These are phyloP conservation scores for Zaprionus vittiger DNA, from an alignment of 1,140 invertebrate genomes.

Conservation along the genomic window DNA sequence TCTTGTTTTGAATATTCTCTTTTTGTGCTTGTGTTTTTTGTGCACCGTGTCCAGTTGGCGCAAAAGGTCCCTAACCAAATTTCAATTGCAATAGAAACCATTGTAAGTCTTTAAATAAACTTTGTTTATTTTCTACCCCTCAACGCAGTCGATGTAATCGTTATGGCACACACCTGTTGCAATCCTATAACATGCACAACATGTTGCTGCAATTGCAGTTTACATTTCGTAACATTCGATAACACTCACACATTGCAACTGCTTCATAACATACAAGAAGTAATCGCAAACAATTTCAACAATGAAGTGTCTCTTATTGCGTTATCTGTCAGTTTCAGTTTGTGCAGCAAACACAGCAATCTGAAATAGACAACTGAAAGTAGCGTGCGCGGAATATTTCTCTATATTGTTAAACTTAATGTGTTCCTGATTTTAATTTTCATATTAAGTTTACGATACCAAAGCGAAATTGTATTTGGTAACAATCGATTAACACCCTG, in stretches of 20 bases:
- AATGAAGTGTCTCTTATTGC: neutral
- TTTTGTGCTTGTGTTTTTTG: slow-evolving; percentile 11
- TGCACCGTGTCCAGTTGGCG: slow-evolving; percentile 15
- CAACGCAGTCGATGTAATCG: neutral
- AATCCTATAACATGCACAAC: neutral
- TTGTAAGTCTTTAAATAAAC: neutral
- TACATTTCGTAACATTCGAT: slow-evolving; percentile 7
- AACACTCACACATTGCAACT: neutral
- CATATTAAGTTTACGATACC: no score
- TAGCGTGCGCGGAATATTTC: neutral
- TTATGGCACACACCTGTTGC: slow-evolving; percentile 31
- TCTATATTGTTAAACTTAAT: neutral
- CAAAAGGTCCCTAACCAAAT: slow-evolving; percentile 8
- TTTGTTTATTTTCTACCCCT: neutral
- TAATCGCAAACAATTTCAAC: neutral
- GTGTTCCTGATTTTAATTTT: no score
- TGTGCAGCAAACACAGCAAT: neutral
- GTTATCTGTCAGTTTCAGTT: neutral
- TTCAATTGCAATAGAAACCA: slow-evolving; percentile 1
- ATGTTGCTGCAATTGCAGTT: neutral
- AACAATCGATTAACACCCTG: no score
- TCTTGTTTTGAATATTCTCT: slow-evolving; percentile 17
- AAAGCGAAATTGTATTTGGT: no score
- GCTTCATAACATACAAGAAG: neutral
- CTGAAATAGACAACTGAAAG: neutral